phyloP scores from a whole-genome alignment of 2,113 vertebrate species.

The Rhinopomastus cyanomelas region DNA sequence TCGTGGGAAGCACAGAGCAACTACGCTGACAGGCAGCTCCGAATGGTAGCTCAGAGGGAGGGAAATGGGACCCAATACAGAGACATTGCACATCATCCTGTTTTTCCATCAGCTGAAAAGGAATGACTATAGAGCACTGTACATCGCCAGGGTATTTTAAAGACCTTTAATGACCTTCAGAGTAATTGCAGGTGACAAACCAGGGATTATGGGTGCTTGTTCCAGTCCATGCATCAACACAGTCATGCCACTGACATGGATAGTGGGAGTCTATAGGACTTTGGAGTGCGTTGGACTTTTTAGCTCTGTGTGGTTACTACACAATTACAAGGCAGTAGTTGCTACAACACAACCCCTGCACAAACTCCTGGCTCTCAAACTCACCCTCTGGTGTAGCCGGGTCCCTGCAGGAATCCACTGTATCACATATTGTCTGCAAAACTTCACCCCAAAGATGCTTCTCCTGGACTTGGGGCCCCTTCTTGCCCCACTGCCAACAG shows the following conservation, averaged over 20 bases:
- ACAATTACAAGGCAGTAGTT: fast-evolving
- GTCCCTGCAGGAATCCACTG: not conserved
- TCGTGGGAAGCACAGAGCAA: fast-evolving
- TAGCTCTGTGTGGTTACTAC: fast-evolving
- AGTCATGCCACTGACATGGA: not conserved
- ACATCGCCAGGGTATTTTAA: not conserved
- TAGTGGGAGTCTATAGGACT: fast-evolving
- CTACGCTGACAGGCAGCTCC: not conserved
- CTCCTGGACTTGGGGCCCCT: no score
- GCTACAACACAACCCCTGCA: fast-evolving
- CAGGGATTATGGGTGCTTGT: fast-evolving
- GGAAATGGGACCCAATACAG: fast-evolving
- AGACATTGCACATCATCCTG: not conserved
- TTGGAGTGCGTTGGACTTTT: fast-evolving
- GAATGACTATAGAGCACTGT: not conserved
- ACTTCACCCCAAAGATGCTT: not conserved
- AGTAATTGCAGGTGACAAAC: not conserved
- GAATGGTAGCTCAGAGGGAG: fast-evolving
- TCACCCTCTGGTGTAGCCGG: not conserved
- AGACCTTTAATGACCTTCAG: not conserved
- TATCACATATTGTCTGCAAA: not conserved
- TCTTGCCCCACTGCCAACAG: not conserved
- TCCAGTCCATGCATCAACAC: fast-evolving
- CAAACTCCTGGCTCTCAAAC: not conserved
- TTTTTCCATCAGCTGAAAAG: not conserved